phyloP scores from a whole-genome alignment of 92 coral and sea anemone genomes.

The Palythoa heliodiscus region DNA sequence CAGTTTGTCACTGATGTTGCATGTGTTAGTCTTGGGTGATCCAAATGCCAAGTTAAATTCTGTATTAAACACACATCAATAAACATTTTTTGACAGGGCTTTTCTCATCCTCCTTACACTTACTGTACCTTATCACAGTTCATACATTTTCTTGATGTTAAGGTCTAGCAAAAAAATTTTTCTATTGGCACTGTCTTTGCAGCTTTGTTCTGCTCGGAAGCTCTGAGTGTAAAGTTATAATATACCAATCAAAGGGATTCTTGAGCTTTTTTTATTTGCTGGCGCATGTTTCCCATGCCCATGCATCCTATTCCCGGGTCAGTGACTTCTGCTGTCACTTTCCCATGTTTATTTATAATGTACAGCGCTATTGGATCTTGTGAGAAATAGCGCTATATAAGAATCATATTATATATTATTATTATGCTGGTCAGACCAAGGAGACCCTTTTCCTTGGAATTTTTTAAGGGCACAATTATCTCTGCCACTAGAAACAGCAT shows the following conservation, averaged over 20 bases:
- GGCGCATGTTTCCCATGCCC: slow-evolving; percentile 50
- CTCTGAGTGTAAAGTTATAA: too few relatives aligned
- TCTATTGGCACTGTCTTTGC: slow-evolving; percentile 49
- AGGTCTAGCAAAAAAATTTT: slow-evolving; percentile 47
- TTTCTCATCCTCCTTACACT: slow-evolving; percentile 45
- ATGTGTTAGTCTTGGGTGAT: slow-evolving; percentile 58
- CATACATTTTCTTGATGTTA: slow-evolving; percentile 55
- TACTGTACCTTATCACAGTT: slow-evolving; percentile 44
- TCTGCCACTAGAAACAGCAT: slow-evolving; percentile 55
- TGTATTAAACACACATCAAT: slow-evolving; percentile 52
- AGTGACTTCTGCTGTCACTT: too few relatives aligned
- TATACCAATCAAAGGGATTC: slow-evolving; percentile 49
- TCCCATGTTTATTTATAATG: too few relatives aligned
- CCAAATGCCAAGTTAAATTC: slow-evolving; percentile 59
- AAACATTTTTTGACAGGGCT: slow-evolving; percentile 61
- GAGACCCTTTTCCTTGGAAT: slow-evolving; percentile 31
- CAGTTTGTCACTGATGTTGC: slow-evolving; percentile 54
- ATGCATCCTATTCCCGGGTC: too few relatives aligned
- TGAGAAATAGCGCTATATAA: too few relatives aligned
- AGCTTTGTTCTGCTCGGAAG: slow-evolving; percentile 41
- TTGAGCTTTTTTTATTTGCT: slow-evolving; percentile 51
- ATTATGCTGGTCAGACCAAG: slow-evolving; percentile 35
- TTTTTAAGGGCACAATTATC: slow-evolving; percentile 46
- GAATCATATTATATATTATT: too few relatives aligned
- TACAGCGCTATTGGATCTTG: too few relatives aligned